Conservation (phyloP, 2,888 invertebrate genomes). For the Sipha maydis region DNA sequence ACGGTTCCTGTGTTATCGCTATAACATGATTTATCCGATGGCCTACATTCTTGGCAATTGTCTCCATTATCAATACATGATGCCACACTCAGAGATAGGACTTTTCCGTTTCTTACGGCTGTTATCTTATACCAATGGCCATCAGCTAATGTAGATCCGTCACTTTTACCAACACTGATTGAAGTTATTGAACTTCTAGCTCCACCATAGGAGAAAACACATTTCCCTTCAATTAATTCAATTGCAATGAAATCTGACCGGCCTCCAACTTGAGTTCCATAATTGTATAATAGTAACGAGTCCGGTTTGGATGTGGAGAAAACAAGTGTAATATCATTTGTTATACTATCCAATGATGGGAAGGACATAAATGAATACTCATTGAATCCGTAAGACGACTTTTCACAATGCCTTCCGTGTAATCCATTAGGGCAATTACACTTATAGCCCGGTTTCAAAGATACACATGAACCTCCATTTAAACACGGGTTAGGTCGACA, state of each 20-base stretch:
- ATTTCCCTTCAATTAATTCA: slow-evolving; percentile 84
- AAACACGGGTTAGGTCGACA: slow-evolving; percentile 94
- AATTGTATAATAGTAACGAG: slow-evolving; percentile 90
- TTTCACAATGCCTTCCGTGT: slow-evolving; percentile 91
- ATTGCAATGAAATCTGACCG: slow-evolving; percentile 92
- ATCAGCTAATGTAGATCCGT: slow-evolving; percentile 75
- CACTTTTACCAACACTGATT: slow-evolving; percentile 75
- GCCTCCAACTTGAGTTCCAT: slow-evolving; percentile 86
- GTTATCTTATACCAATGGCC: slow-evolving; percentile 93
- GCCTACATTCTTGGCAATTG: slow-evolving; percentile 84
- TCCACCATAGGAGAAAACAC: slow-evolving; percentile 90
- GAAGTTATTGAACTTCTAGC: slow-evolving; percentile 88
- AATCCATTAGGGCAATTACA: slow-evolving; percentile 85
- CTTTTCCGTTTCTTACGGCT: slow-evolving; percentile 88
- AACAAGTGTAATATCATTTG: slow-evolving; percentile 89
- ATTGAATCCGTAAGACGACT: slow-evolving; percentile 88
- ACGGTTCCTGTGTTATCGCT: slow-evolving; percentile 87
- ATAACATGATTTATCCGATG: slow-evolving; percentile 84
- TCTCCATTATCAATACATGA: slow-evolving; percentile 88
- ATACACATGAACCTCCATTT: slow-evolving; percentile 87
- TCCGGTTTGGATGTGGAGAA: slow-evolving; percentile 90
- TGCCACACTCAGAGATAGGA: slow-evolving; percentile 84
- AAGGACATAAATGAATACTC: slow-evolving; percentile 92
- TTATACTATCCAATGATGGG: slow-evolving; percentile 84
- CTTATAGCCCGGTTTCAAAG: slow-evolving; percentile 84